Evolutionary conservation across 2,888 invertebrate genomes (phyloP), one percentile per base, ranked within the genome.

Genomic region (Eupithecia subfuscata): DNA sequence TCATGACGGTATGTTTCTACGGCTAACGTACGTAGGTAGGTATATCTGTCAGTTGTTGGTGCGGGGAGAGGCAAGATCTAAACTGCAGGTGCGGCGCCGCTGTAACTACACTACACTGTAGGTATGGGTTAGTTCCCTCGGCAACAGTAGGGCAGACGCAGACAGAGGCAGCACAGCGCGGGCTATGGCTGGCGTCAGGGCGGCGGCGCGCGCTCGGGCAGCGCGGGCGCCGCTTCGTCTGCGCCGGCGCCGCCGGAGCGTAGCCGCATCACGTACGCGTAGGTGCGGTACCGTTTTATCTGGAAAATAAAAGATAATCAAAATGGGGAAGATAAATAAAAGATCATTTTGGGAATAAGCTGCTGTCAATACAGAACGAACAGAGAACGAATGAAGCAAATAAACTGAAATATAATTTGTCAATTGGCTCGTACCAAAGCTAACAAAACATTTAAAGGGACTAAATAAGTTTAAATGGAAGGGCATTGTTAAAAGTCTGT

Each of bases 211-310:
- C 96, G 92, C 83, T 95, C 96, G 69, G 96, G 96, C 86, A 95
- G 95, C 79, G 96, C 96, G 68, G 96, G 96, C 83, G 96, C 96
- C 69, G 85, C 88, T 77, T 89, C 91, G 70, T 91, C 90, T 67
- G 89, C 90, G 76, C 89, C 89, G 78, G 88, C 88, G 79, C 91
- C 92, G 71, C 90, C 89, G 86, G 97, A 95, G 83, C 97, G 96
- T 82, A 97, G 96, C 75, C 96, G 96, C 88, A 98, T 95, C 87
- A 97, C 96, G 92, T 96, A 96, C 82, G 97, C 96, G 94, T 98
- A 98, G 75, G 97, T 97, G 89, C 97, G 97, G 93, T 98, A 98
- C 87, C 98, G 95, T 92, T 97, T 97, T 84, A 98, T 93, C 98
- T 98, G 91, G 5, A 91, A 48, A 71, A 9, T 1, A 48, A 48